Evolutionary conservation across 1,140 invertebrate genomes (phyloP).

Genomic region (Drosophila lacteicornis): DNA sequence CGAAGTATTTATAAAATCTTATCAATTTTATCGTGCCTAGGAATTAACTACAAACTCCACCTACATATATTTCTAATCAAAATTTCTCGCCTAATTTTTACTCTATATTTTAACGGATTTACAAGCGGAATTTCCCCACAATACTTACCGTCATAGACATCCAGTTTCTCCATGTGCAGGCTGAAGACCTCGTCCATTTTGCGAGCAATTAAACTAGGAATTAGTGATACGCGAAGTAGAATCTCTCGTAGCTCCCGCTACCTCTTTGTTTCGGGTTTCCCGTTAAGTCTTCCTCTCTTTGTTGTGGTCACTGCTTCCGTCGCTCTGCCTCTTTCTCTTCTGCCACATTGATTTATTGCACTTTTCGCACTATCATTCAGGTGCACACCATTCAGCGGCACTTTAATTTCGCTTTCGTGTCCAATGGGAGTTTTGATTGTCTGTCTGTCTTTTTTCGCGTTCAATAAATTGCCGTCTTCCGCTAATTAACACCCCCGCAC

Average conservation of each 20-base stretch:
- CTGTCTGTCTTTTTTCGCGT: slow-evolving; percentile 31
- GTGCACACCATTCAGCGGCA: slow-evolving; percentile 12
- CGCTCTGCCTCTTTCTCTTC: slow-evolving; percentile 17
- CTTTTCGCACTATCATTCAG: slow-evolving; percentile 44
- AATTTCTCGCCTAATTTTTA: not conserved
- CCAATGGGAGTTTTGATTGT: slow-evolving; percentile 26
- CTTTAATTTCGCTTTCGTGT: slow-evolving; percentile 38
- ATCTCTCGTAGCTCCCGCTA: slow-evolving; percentile 5
- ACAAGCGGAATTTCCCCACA: slow-evolving; percentile 3
- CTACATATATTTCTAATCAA: slow-evolving; percentile 7
- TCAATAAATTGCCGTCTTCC: slow-evolving; percentile 51
- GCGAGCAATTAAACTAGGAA: slow-evolving; percentile 33
- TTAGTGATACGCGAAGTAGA: slow-evolving; percentile 40
- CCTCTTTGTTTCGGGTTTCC: slow-evolving; percentile 13
- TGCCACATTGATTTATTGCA: slow-evolving; percentile 75
- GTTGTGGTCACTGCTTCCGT: slow-evolving; percentile 47
- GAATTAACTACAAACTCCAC: not conserved
- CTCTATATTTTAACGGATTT: slow-evolving; percentile 8
- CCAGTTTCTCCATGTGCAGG: slow-evolving; percentile 75
- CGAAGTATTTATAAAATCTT: not conserved
- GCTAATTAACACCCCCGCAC: slow-evolving; percentile 47
- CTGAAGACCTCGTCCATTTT: slow-evolving; percentile 80
- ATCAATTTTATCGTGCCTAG: slow-evolving; percentile 3
- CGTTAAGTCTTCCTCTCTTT: slow-evolving; percentile 64
- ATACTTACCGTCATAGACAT: slow-evolving; percentile 75